These are phyloP conservation scores for human (Homo sapiens) DNA, from an alignment of 2,113 vertebrate species.

Conservation along the genomic window GRCh38 chr4:12370501-12371000, in stretches of 20 bases:
- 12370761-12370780: background rate
- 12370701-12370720: background rate
- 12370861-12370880: background rate
- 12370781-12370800: background rate
- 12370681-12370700: background rate
- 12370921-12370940: background rate
- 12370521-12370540: background rate
- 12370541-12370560: background rate
- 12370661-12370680: background rate
- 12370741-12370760: accelerated
- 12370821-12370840: background rate
- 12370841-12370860: background rate
- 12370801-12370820: too few relatives aligned
- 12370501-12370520: background rate
- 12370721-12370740: background rate
- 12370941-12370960: background rate
- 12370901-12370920: background rate
- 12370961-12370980: background rate
- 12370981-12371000: background rate
- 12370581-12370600: background rate
- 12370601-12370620: background rate
- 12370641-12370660: background rate
- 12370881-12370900: background rate
- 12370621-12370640: background rate
- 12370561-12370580: background rate